Base-by-base conservation (phyloP, 2,888 invertebrate genomes). In the Athalia cordata region DNA sequence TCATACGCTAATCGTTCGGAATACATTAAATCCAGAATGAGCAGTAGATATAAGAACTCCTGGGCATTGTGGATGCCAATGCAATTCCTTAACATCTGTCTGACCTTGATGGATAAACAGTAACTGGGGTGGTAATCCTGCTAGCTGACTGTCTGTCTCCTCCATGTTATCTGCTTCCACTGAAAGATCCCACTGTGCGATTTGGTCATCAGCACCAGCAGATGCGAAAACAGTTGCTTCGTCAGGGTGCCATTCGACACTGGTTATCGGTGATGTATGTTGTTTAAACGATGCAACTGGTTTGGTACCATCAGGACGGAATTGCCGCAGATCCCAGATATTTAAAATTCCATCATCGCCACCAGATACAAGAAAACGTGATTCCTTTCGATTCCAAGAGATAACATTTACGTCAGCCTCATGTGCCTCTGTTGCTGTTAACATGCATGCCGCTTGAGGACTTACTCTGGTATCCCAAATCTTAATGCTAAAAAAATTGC, bases 61-160 rank as follows among this genome's bases (percentile, higher is more conserved):
- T 0, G 98, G 96, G 81, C 99, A 93, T 91, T 99, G 99, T 47
- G 95, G 94, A 91, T 99, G 99, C 99, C 99, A 99, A 89, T 99
- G 99, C 50, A 99, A 91, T 92, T 99, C 99, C 90, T 99, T 99
- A 78, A 99, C 96, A 89, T 99, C 98, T 79, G 94, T 95, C 90
- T 99, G 99, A 62, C 99, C 99, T 92, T 98, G 97, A 89, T 99
- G 99, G 83, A 99, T 97, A 90, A 99, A 99, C 81, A 99, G 91
- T 68, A 99, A 91, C 90, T 99, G 99, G 0, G 99, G 97, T 47
- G 99, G 99, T 76, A 99, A 91, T 87, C 95, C 94, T 66, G 85
- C 83, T 57, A 88, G 75, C 81, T 84, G 89, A 81, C 65, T 85
- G 81, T 87, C 88, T 82, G 86, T 90, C 79, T 92, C 91, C 78